A percentile compares a stretch with the other conserved stretches of the same genome.
Evolutionary conservation across 2,888 invertebrate species (phyloP).

Genomic region (Thereva nobilitata): DNA sequence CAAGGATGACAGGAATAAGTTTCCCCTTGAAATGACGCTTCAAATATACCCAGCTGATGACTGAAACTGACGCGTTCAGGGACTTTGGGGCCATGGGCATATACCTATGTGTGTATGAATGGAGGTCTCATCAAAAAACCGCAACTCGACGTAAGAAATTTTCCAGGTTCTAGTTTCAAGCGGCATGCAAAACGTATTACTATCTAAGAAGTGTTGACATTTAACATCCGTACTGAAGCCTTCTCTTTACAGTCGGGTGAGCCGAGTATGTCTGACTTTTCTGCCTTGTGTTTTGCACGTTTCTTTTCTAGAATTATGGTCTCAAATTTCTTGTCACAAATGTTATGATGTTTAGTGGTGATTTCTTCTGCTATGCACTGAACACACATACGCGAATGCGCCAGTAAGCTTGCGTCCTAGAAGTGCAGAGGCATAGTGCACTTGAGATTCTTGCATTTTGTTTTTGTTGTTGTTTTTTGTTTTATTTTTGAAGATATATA

Average conservation of each 20-base stretch:
- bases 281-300: slow-evolving; percentile 14
- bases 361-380: too few species aligned
- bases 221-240: slow-evolving; percentile 29
- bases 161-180: slow-evolving; percentile 28
- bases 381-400: too few species aligned
- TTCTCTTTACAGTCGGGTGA: slow-evolving; percentile 17
- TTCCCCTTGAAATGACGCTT: slow-evolving; percentile 16
- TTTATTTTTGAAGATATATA: too few species aligned
- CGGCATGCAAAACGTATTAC: slow-evolving; percentile 9
- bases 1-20: slow-evolving; percentile 6
- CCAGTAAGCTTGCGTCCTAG: too few species aligned
- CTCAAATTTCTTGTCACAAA: slow-evolving; percentile 13
- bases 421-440: too few species aligned
- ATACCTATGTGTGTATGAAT: too few species aligned
- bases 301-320: slow-evolving; percentile 8
- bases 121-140: slow-evolving; percentile 16
- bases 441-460: too few species aligned
- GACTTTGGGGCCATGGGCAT: too few species aligned
- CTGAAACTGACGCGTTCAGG: neutral
- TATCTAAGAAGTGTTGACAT: slow-evolving; percentile 23
- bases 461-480: too few species aligned
- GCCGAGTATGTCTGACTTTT: slow-evolving; percentile 12
- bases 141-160: slow-evolving; percentile 10
- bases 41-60: slow-evolving; percentile 10
- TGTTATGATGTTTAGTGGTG: too few species aligned